Percentiles rank a stretch among this genome's conserved stretches.
These are phyloP conservation scores for Centropus unirufus DNA, from an alignment of 2,113 vertebrate genomes.

Conservation along the genomic window DNA sequence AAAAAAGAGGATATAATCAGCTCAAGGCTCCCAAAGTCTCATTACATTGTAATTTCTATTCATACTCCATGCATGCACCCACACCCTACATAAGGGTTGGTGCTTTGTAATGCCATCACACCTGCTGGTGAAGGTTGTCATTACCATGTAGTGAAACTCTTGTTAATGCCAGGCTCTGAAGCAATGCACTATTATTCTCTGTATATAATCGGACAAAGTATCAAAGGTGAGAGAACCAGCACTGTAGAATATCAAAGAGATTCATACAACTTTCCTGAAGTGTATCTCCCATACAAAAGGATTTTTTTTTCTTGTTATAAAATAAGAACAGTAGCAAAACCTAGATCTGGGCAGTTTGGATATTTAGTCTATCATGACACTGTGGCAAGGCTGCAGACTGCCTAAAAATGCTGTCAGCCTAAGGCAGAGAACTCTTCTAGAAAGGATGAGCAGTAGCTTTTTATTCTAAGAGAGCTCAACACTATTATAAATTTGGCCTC, in stretches of 20 bases:
- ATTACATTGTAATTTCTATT: neutral
- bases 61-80: neutral
- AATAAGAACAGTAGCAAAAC: neutral
- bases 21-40: neutral
- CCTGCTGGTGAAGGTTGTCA: neutral
- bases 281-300: neutral
- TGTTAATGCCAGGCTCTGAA: neutral
- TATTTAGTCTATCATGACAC: constrained; percentile 4
- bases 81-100: neutral
- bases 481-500: constrained; percentile 31
- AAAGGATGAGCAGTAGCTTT: neutral
- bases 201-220: neutral
- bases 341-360: neutral
- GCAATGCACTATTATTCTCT: neutral
- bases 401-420: neutral
- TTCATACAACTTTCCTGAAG: neutral
- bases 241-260: neutral
- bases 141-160: neutral
- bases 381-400: neutral
- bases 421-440: neutral
- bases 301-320: neutral
- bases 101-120: neutral
- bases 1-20: neutral
- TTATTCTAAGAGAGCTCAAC: neutral
- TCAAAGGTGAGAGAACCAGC: neutral